Base-by-base conservation (phyloP, 2,888 invertebrate species). In the Euplexia lucipara region DNA sequence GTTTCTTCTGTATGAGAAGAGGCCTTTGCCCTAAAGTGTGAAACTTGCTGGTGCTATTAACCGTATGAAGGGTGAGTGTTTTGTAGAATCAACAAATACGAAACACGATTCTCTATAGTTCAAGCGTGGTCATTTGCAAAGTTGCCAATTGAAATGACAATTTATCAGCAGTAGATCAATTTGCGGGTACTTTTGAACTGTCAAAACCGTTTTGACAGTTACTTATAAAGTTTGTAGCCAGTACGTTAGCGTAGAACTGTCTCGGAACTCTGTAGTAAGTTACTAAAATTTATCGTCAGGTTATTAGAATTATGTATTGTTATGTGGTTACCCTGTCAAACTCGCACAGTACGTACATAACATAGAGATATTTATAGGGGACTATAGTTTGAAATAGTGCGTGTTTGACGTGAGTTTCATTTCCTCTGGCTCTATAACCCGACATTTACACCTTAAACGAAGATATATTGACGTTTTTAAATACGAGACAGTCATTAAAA, bases 381-480 rank as follows among this genome's bases (percentile, higher is more conserved):
- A 6, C 12, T 12, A n/a, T 12, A 20, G 26, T 1, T 34, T 7
- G 6, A 2, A 12, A 18, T 8, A 14, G 22, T 18, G 22, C 20
- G n/a, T 51, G 51, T 42, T 61, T 42, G 42, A 61, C 8, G n/a
- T 20, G 14, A 51, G 35, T 14, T 42, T 51, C 3, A 42, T 61
- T 51, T 61, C 51, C 49, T 61, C 9, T 34, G 26, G 3, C 5
- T 5, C 26, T 26, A 26, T 26, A 10, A 22, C 18, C n/a, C 5
- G 51, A 34, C 41, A 12, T 60, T 48, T 41, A 47, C 22, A 10
- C 12, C 9, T 41, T 10, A 26, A 34, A 42, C 34, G 34, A 61
- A 49, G 41, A 61, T 26, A 49, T 35, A 60, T 61, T 16, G 61
- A 14, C 10, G 26, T 35, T 63, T 63, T 62, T 63, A 62, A 35